A percentile compares a stretch with the other conserved stretches of the same genome.
Conservation (phyloP, 2,797 vertebrate genomes). For the Poeciliopsis turneri region DNA sequence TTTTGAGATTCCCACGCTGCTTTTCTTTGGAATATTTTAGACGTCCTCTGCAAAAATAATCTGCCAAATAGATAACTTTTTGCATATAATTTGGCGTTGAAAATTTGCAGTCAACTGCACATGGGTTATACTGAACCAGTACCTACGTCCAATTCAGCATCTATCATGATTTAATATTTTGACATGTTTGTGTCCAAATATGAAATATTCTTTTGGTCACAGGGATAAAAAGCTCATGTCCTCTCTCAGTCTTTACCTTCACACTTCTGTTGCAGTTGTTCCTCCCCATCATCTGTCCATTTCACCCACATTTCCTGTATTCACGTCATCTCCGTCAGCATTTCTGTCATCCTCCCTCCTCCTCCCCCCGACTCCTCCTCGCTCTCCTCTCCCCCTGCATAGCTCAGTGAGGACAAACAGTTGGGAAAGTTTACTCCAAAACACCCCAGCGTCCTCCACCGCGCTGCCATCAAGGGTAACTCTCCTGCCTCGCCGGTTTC, state of each 20-base stretch:
- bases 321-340: background rate
- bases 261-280: background rate
- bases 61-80: background rate
- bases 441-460: constrained; percentile 35
- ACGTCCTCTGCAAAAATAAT: background rate
- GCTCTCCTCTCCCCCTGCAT: constrained; percentile 30
- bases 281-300: background rate
- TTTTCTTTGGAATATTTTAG: background rate
- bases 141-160: background rate
- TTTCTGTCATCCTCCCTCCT: constrained; percentile 9
- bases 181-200: background rate
- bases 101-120: background rate
- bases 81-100: background rate
- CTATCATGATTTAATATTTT: background rate
- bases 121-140: background rate
- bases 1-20: background rate
- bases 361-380: background rate
- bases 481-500: constrained; percentile 19
- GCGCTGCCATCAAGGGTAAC: constrained; percentile 47
- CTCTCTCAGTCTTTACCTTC: background rate
- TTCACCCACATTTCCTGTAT: constrained; percentile 4
- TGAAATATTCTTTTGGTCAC: background rate
- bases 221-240: background rate
- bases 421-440: constrained; percentile 76
- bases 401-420: constrained; percentile 71